These are phyloP conservation scores for Chiloscyllium punctatum DNA, from an alignment of 2,797 vertebrate genomes.

Conservation along the genomic window DNA sequence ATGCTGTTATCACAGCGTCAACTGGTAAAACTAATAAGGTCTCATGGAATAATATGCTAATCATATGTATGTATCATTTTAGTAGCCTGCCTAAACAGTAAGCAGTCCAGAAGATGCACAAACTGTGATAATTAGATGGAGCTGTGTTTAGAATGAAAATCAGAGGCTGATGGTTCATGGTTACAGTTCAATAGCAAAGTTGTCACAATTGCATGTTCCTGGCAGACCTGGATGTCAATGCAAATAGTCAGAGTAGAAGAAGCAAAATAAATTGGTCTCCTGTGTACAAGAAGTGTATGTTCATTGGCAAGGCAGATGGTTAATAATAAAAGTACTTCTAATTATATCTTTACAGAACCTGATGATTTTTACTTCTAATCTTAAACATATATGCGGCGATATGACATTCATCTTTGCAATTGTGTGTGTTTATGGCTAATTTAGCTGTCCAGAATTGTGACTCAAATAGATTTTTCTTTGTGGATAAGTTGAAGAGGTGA, in stretches of 20 bases:
- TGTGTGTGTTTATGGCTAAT: background rate
- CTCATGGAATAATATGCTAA: constrained; percentile 42
- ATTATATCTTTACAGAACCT: constrained; percentile 44
- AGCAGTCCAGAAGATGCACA: constrained; percentile 49
- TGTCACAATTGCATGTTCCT: constrained; percentile 71
- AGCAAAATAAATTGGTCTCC: constrained; percentile 75
- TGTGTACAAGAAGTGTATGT: constrained; percentile 64
- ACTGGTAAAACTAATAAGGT: constrained; percentile 46
- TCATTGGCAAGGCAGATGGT: constrained; percentile 55
- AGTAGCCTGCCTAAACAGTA: constrained; percentile 46
- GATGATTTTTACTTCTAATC: background rate
- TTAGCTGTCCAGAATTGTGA: background rate
- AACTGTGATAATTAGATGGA: constrained; percentile 67
- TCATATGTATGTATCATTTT: constrained; percentile 47
- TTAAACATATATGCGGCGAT: background rate
- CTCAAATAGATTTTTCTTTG: background rate
- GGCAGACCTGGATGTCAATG: constrained; percentile 66
- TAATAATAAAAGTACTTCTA: constrained; percentile 58
- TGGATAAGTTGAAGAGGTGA: background rate
- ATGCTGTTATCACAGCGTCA: constrained; percentile 40
- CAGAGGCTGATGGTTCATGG: constrained; percentile 52
- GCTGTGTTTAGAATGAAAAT: constrained; percentile 58
- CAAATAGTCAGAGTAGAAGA: constrained; percentile 61
- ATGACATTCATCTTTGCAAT: background rate
- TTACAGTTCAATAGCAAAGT: constrained; percentile 75